phyloP scores from a whole-genome alignment of 2,113 vertebrate genomes.

The Poicephalus gulielmi region DNA sequence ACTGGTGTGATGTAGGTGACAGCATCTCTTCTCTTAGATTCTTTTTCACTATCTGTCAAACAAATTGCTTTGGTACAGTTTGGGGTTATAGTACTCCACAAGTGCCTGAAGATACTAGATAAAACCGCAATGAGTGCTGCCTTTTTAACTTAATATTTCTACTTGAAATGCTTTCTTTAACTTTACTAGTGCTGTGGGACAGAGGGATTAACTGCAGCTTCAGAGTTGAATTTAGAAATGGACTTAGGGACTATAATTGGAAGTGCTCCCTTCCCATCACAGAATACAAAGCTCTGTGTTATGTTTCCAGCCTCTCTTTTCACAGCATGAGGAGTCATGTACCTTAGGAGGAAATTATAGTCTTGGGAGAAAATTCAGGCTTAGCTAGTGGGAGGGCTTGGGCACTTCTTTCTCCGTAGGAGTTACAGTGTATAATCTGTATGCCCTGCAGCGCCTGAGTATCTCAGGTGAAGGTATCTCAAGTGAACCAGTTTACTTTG shows the following conservation, averaged over 20 bases:
- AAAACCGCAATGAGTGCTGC: background rate
- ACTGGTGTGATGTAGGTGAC: background rate
- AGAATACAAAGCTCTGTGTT: background rate
- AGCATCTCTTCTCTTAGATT: background rate
- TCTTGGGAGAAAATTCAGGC: background rate
- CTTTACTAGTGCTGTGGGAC: background rate
- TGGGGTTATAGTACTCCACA: background rate
- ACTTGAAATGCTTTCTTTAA: background rate
- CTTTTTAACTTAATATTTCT: background rate
- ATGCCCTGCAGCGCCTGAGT: background rate
- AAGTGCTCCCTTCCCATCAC: background rate
- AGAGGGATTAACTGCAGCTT: background rate
- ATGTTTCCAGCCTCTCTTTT: background rate
- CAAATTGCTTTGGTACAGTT: background rate
- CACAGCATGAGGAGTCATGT: background rate
- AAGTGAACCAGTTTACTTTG: background rate
- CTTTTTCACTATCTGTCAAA: background rate
- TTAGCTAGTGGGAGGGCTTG: background rate
- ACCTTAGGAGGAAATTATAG: background rate
- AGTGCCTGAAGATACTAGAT: background rate
- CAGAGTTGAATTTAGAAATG: background rate
- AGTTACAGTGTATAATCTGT: background rate
- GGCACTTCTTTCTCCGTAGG: background rate
- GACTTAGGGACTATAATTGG: background rate
- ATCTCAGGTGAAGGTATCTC: background rate